phyloP scores from a whole-genome alignment of 2,113 vertebrate species.

The Gavialis gangeticus region DNA sequence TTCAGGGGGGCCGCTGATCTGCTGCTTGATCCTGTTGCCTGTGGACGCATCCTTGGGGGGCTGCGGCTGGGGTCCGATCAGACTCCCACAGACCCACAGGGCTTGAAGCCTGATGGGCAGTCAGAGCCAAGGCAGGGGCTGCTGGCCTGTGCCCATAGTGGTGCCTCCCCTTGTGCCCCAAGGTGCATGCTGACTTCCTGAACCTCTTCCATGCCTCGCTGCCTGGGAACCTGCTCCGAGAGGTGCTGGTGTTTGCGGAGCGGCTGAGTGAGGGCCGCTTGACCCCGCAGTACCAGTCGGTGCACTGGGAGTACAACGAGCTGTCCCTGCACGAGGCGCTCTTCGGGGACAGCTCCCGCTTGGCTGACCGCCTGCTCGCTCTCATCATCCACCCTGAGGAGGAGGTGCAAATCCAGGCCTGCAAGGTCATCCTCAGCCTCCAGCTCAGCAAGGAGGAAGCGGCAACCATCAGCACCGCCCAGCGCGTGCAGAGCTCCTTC shows the following conservation, averaged over 20 bases:
- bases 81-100: not conserved
- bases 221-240: not conserved
- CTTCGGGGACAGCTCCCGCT: slow-evolving; percentile 17
- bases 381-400: slow-evolving; percentile 45
- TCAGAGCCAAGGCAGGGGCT: not conserved
- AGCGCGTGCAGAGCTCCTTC: not conserved
- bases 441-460: not conserved
- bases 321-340: slow-evolving; percentile 20
- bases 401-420: slow-evolving; percentile 52
- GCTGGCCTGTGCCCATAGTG: not conserved
- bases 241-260: slow-evolving; percentile 55
- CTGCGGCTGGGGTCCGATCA: not conserved
- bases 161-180: fast-evolving
- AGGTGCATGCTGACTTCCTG: slow-evolving; percentile 50
- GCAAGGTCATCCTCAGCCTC: slow-evolving; percentile 55
- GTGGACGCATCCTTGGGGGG: not conserved
- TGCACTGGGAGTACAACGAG: slow-evolving; percentile 54
- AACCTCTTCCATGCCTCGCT: slow-evolving; percentile 26
- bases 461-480: not conserved
- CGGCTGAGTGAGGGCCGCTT: slow-evolving; percentile 45
- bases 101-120: too few species aligned
- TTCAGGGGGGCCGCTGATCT: not conserved
- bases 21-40: not conserved
- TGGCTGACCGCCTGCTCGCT: not conserved
- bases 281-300: slow-evolving; percentile 23